These are phyloP conservation scores for Nasonia vitripennis DNA, from an alignment of 1,140 invertebrate species.

Conservation along the genomic window DNA sequence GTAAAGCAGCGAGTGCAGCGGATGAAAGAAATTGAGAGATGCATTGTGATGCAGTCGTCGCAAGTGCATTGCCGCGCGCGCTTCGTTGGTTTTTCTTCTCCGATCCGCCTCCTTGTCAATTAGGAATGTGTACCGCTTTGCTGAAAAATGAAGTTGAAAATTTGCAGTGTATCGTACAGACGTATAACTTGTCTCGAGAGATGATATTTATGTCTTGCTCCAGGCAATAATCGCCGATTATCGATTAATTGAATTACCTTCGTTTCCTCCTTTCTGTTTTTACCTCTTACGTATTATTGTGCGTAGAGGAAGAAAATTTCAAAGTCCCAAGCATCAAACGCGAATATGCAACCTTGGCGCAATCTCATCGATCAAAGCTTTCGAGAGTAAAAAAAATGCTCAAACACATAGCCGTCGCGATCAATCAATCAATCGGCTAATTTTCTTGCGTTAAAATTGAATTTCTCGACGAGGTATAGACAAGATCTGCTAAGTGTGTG, in stretches of 20 bases:
- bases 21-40: constrained; percentile 14
- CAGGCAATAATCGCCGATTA: background rate
- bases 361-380: constrained; percentile 36
- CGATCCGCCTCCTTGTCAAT: background rate
- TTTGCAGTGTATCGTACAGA: too few species aligned
- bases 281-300: background rate
- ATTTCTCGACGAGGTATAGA: background rate
- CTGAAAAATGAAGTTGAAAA: too few species aligned
- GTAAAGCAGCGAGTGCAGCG: constrained; percentile 7
- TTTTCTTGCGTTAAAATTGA: constrained; percentile 25
- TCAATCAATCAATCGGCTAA: constrained; percentile 16
- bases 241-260: constrained; percentile 5
- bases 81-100: background rate
- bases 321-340: background rate
- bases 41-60: constrained; percentile 8
- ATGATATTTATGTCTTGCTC: too few species aligned
- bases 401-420: background rate
- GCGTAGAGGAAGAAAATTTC: background rate
- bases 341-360: constrained; percentile 3
- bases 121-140: background rate
- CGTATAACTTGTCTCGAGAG: too few species aligned
- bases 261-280: constrained; percentile 12
- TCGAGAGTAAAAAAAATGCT: background rate
- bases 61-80: background rate
- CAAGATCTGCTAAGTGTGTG: background rate